Percentiles rank a stretch among this genome's conserved stretches.
Evolutionary conservation across 2,797 vertebrate genomes (phyloP).

Genomic region (Tarsius wallacei): DNA sequence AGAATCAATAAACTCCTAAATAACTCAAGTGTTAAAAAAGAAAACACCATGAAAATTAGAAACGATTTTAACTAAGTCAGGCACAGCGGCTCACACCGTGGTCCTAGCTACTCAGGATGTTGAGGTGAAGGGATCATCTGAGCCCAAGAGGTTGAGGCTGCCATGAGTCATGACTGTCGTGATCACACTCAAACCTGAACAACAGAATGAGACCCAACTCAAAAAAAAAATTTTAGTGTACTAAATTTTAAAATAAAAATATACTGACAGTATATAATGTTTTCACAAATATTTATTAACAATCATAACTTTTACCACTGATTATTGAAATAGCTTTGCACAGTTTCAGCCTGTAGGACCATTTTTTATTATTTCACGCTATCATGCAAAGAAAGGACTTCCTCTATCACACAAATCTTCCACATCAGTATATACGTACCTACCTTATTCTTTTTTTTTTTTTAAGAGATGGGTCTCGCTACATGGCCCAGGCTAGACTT

Average conservation of each 20-base stretch:
- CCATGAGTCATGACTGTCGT: not conserved
- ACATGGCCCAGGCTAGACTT: not conserved
- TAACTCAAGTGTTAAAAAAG: not conserved
- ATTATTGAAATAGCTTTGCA: too few species aligned
- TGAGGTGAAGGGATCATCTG: not conserved
- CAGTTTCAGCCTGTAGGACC: too few species aligned
- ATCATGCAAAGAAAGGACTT: too few species aligned
- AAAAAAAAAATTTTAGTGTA: not conserved
- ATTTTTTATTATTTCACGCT: too few species aligned
- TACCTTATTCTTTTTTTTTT: not conserved
- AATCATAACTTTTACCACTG: too few species aligned
- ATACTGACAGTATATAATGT: too few species aligned
- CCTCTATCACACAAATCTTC: too few species aligned
- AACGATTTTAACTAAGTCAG: not conserved
- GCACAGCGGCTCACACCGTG: too few species aligned
- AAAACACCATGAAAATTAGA: conserved; percentile 14
- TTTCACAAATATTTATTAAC: too few species aligned
- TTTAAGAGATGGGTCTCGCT: not conserved
- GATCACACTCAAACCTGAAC: not conserved
- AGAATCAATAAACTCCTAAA: not conserved
- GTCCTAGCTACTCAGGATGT: not conserved
- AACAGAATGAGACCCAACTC: not conserved
- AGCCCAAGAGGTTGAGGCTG: not conserved
- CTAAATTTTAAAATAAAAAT: too few species aligned
- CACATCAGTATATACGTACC: too few species aligned